Percentiles rank a stretch among this genome's conserved stretches.
phyloP scores from a whole-genome alignment of 2,113 vertebrate genomes.

The Platysteira castanea region DNA sequence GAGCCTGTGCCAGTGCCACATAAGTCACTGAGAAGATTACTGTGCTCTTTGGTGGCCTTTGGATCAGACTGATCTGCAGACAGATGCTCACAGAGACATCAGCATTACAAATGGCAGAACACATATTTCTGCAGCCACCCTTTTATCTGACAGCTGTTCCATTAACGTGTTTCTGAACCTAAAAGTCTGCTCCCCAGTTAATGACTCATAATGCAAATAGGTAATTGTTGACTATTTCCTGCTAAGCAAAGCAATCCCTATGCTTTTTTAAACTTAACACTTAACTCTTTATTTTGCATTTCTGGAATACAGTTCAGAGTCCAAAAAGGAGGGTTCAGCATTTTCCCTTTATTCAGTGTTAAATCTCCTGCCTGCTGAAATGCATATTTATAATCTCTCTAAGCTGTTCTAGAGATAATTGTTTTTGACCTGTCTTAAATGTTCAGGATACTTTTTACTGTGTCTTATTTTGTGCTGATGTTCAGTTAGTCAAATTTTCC shows the following conservation, averaged over 20 bases:
- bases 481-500: background rate
- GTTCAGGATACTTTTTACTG: background rate
- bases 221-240: background rate
- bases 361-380: background rate
- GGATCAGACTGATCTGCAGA: background rate
- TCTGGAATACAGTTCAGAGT: background rate
- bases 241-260: background rate
- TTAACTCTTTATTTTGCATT: background rate
- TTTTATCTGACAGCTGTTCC: slow-evolving; percentile 36
- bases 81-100: background rate
- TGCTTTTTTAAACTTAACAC: background rate
- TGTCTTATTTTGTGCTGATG: background rate
- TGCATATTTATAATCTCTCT: background rate
- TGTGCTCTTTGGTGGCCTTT: background rate
- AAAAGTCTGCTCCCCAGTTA: background rate
- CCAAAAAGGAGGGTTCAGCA: background rate
- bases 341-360: background rate
- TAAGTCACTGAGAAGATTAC: background rate
- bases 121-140: background rate
- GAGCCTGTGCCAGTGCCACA: background rate
- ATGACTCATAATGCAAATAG: background rate
- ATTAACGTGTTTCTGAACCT: slow-evolving; percentile 13
- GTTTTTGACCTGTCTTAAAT: background rate
- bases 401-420: background rate
- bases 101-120: background rate